Evolutionary conservation across 2,113 vertebrate genomes (phyloP).

Genomic region (Mustela lutreola): DNA sequence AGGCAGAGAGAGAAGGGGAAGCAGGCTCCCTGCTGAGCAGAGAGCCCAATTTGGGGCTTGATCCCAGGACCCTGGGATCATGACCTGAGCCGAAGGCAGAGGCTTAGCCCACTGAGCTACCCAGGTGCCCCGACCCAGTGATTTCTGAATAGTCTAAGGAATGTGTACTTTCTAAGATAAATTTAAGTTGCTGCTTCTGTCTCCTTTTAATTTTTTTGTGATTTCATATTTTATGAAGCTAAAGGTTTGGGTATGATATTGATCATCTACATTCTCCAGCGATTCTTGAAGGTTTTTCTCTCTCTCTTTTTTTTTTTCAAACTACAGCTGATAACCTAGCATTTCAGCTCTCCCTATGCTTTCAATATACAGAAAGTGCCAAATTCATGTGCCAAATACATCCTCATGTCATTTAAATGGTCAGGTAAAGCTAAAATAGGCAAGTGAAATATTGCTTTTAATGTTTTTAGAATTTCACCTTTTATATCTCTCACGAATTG

Average conservation of each 20-base stretch:
- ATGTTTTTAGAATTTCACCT: neutral
- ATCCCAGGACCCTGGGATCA: too few relatives aligned
- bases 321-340: neutral
- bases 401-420: constrained; percentile 16
- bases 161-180: constrained; percentile 8
- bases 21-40: too few relatives aligned
- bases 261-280: neutral
- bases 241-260: constrained; percentile 6
- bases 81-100: too few relatives aligned
- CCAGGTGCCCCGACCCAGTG: neutral
- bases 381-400: neutral
- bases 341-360: constrained; percentile 8
- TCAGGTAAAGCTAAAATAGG: neutral
- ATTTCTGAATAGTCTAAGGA: neutral
- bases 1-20: too few relatives aligned
- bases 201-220: neutral
- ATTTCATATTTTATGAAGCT: constrained; percentile 23
- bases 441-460: neutral
- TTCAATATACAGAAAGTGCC: neutral
- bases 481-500: neutral
- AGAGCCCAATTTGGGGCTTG: too few relatives aligned
- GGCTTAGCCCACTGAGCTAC: too few relatives aligned
- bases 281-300: neutral
- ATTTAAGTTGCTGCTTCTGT: neutral
- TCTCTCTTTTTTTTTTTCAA: neutral